phyloP scores from a whole-genome alignment of 2,797 vertebrate species.

The Pantherophis vulpinus region DNA sequence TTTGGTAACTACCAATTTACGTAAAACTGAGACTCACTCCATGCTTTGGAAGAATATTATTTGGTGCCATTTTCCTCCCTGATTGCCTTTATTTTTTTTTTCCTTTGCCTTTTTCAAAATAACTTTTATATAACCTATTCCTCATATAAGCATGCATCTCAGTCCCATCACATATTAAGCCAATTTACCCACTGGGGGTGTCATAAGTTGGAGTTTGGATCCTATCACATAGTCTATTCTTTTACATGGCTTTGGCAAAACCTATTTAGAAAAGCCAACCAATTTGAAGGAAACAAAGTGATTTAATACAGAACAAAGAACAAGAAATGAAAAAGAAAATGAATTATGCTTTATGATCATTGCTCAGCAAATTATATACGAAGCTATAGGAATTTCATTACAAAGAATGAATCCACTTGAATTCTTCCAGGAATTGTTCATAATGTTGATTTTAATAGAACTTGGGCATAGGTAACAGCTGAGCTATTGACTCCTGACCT shows the following conservation, averaged over 20 bases:
- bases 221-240: neutral
- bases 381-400: neutral
- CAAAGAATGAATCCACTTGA: neutral
- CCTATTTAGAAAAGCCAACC: neutral
- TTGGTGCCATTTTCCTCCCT: constrained; percentile 17
- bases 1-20: constrained; percentile 51
- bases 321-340: neutral
- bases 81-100: constrained; percentile 27
- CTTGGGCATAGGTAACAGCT: neutral
- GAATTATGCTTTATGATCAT: neutral
- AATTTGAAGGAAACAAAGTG: neutral
- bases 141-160: neutral
- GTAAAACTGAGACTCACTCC: neutral
- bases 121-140: neutral
- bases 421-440: neutral
- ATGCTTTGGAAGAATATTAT: constrained; percentile 37
- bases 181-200: neutral
- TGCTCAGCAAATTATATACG: neutral
- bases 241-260: constrained; percentile 4
- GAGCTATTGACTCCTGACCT: neutral
- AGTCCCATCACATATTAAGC: neutral
- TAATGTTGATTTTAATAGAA: neutral
- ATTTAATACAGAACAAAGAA: constrained; percentile 4
- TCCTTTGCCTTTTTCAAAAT: neutral
- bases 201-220: constrained; percentile 13